A percentile compares a stretch with the other conserved stretches of the same genome.
phyloP scores from a whole-genome alignment of 2,113 vertebrate species.

The Xiphophorus hellerii region DNA sequence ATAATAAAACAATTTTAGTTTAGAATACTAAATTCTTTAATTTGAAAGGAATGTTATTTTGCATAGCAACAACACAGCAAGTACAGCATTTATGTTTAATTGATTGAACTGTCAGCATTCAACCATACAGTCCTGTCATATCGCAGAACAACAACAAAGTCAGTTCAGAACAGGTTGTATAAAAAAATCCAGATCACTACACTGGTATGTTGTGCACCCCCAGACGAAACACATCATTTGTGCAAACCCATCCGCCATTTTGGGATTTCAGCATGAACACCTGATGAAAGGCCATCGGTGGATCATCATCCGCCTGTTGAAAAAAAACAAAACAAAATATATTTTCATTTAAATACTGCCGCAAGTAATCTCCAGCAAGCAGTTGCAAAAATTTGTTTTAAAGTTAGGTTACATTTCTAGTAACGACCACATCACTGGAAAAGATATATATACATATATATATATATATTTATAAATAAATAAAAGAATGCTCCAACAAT shows the following conservation, averaged over 20 bases:
- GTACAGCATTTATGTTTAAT: neutral
- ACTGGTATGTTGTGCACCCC: constrained; percentile 77
- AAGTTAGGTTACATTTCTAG: too few relatives aligned
- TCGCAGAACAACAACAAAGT: neutral
- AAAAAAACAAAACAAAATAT: neutral
- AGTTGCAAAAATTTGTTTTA: neutral
- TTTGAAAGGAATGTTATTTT: constrained; percentile 35
- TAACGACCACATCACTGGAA: neutral
- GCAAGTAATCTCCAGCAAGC: neutral
- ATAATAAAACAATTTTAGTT: neutral
- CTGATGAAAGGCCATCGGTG: constrained; percentile 81
- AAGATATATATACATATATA: neutral
- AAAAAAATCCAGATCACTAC: constrained; percentile 30
- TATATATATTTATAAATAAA: too few relatives aligned
- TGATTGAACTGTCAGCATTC: neutral
- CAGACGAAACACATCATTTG: constrained; percentile 81
- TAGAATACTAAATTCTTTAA: constrained; percentile 31
- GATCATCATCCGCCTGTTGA: constrained; percentile 75
- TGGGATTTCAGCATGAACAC: constrained; percentile 79
- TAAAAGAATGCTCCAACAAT: too few relatives aligned
- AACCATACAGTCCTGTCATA: neutral
- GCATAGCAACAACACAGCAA: constrained; percentile 1
- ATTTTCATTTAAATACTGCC: neutral
- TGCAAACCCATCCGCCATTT: constrained; percentile 76
- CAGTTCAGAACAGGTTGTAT: constrained; percentile 10